Evolutionary conservation across 2,113 vertebrate species (phyloP).

Genomic region (Microtus montanus): DNA sequence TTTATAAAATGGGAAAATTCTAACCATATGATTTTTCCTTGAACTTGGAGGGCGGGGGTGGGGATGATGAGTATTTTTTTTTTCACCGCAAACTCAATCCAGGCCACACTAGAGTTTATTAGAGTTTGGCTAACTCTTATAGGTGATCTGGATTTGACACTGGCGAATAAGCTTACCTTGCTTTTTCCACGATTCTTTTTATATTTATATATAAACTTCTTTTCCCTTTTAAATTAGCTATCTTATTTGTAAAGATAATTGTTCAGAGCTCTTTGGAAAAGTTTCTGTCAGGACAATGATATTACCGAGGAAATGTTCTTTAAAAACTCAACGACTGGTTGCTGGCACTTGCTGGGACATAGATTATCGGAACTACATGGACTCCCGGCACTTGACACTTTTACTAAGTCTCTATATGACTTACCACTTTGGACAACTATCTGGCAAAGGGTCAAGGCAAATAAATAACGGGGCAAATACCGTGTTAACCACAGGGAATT

Average conservation of each 20-base stretch:
- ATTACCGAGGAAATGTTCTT: background rate
- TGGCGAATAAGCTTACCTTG: background rate
- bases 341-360: background rate
- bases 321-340: background rate
- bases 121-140: slow-evolving; percentile 4
- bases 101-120: slow-evolving; percentile 44
- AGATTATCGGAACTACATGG: background rate
- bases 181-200: background rate
- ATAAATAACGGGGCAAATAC: slow-evolving; percentile 38
- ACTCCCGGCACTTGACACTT: slow-evolving; percentile 40
- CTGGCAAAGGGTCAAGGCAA: slow-evolving; percentile 61
- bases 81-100: slow-evolving; percentile 55
- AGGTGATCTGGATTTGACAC: slow-evolving; percentile 17
- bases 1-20: slow-evolving; percentile 39
- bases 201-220: background rate
- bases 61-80: slow-evolving; percentile 15
- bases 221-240: background rate
- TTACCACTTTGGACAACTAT: slow-evolving; percentile 26
- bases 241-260: slow-evolving; percentile 5
- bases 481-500: background rate
- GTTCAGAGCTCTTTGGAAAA: slow-evolving; percentile 32
- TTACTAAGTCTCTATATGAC: slow-evolving; percentile 39
- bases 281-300: background rate
- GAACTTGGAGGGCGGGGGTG: background rate
- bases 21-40: slow-evolving; percentile 36